Evolutionary conservation across 92 coral and sea anemone species (phyloP).

Genomic region (Epizoanthus scotinus): DNA sequence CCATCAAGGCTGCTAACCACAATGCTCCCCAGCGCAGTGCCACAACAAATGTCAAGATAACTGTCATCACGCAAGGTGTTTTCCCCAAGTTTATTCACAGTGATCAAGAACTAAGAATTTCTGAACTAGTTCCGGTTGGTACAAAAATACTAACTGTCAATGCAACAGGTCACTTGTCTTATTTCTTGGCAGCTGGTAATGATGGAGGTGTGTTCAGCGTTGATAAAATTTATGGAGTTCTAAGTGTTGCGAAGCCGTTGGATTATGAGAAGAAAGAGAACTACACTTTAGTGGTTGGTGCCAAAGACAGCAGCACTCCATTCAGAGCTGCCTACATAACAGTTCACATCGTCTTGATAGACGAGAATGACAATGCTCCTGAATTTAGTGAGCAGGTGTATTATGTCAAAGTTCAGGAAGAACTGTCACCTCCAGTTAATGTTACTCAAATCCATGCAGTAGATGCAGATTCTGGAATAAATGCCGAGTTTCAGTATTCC

Average conservation of each 20-base stretch:
- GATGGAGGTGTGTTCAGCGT: slow-evolving; percentile 68
- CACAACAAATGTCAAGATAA: slow-evolving; percentile 67
- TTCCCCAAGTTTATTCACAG: slow-evolving; percentile 79
- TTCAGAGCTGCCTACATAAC: slow-evolving; percentile 69
- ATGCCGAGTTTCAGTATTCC: slow-evolving; percentile 75
- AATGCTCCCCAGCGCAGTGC: slow-evolving; percentile 67
- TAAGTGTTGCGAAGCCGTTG: slow-evolving; percentile 61
- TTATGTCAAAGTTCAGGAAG: slow-evolving; percentile 63
- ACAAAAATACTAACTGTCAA: slow-evolving; percentile 67
- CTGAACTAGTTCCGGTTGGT: slow-evolving; percentile 75
- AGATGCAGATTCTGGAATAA: slow-evolving; percentile 82
- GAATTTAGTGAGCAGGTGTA: slow-evolving; percentile 70
- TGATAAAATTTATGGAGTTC: slow-evolving; percentile 65
- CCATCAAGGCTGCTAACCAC: slow-evolving; percentile 72
- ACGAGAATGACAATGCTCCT: slow-evolving; percentile 86
- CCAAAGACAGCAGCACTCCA: slow-evolving; percentile 76
- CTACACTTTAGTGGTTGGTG: slow-evolving; percentile 79
- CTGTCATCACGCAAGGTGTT: slow-evolving; percentile 44
- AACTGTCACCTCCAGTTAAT: slow-evolving; percentile 51
- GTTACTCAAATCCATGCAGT: slow-evolving; percentile 64
- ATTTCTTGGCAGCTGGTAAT: slow-evolving; percentile 88
- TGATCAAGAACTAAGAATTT: slow-evolving; percentile 56
- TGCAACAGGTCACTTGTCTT: slow-evolving; percentile 82
- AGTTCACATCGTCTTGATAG: slow-evolving; percentile 59
- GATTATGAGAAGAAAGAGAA: slow-evolving; percentile 72